Evolutionary conservation across 2,797 vertebrate species (phyloP).

Genomic region (Labeo calbasu): DNA sequence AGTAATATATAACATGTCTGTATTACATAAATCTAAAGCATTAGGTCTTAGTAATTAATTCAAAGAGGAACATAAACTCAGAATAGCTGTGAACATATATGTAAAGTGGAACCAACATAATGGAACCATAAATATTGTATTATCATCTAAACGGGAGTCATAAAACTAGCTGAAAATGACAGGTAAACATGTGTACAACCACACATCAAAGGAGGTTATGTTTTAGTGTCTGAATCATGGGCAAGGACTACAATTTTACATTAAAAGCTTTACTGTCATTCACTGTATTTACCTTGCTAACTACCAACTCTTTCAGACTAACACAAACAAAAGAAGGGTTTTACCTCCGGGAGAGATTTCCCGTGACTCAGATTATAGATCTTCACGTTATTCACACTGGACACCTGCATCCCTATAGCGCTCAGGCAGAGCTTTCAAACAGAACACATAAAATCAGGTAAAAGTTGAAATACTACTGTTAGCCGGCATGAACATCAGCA

Average conservation of each 20-base stretch:
- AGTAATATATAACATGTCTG: not conserved
- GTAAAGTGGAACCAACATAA: too few relatives aligned
- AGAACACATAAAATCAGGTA: constrained; percentile 50
- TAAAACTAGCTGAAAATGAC: not conserved
- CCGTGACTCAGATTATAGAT: constrained; percentile 94
- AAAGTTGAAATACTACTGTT: not conserved
- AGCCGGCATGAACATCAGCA: not conserved
- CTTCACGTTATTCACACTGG: constrained; percentile 95
- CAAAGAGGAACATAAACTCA: not conserved
- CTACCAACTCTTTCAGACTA: not conserved
- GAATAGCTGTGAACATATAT: not conserved
- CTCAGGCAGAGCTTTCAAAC: not conserved
- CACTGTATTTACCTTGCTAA: not conserved
- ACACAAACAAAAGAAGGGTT: constrained; percentile 28
- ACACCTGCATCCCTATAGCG: constrained; percentile 86
- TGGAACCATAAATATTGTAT: not conserved
- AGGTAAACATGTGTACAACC: not conserved
- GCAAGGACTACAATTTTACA: not conserved
- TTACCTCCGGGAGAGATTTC: constrained; percentile 95
- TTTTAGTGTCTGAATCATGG: not conserved
- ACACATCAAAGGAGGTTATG: not conserved
- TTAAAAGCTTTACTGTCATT: not conserved
- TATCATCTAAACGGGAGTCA: not conserved
- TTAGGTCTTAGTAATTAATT: not conserved
- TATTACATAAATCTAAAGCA: not conserved